phyloP scores from a whole-genome alignment of 1,140 invertebrate species.

The Battus philenor region DNA sequence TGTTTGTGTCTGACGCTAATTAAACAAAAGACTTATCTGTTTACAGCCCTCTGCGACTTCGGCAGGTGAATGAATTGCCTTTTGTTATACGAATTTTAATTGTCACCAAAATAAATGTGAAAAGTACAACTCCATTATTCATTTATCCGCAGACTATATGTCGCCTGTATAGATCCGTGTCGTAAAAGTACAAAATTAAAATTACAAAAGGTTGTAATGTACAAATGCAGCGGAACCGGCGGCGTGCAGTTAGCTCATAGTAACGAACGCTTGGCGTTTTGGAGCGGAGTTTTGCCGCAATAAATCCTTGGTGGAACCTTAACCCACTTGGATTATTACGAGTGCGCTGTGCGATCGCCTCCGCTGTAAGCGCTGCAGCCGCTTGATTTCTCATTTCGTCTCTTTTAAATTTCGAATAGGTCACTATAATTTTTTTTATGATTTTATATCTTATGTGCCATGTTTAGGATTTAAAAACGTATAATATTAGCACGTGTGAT shows the following conservation, averaged over 20 bases:
- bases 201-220: conserved; percentile 52
- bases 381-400: conserved; percentile 43
- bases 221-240: conserved; percentile 66
- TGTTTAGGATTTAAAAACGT: conserved; percentile 18
- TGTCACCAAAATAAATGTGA: too few species aligned
- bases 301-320: conserved; percentile 75
- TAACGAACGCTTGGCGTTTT: conserved; percentile 64
- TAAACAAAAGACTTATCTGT: conserved; percentile 63
- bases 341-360: conserved; percentile 49
- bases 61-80: conserved; percentile 46
- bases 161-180: conserved; percentile 38
- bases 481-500: conserved; percentile 46
- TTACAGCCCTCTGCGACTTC: conserved; percentile 31
- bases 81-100: too few species aligned
- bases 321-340: conserved; percentile 75
- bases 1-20: conserved; percentile 60
- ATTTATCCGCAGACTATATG: conserved; percentile 38
- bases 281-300: conserved; percentile 74
- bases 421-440: conserved; percentile 5
- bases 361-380: conserved; percentile 52
- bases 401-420: conserved; percentile 15
- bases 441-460: neutral
- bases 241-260: conserved; percentile 66
- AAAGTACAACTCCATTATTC: too few species aligned
- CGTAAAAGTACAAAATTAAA: conserved; percentile 26